Evolutionary conservation across 2,888 invertebrate species (phyloP), one percentile per base, ranked within the genome.

Genomic region (Chaetoderma sp.): DNA sequence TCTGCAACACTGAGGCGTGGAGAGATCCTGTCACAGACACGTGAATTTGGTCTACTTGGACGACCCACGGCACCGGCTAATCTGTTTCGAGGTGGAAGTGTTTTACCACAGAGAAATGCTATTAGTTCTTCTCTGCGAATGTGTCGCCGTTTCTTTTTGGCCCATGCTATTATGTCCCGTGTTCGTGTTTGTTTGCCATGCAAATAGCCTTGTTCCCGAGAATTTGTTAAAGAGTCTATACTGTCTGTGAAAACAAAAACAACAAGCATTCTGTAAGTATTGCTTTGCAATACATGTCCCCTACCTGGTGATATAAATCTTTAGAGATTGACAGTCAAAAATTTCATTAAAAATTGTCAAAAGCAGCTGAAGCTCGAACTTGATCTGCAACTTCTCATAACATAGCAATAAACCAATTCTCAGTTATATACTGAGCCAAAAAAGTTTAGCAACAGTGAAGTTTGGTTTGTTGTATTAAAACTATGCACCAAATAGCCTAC

Each of bases 161-260:
- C 92, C 93, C 93, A 93, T 78, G 91, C 91, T 76, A 93, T 89
- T 78, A 93, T 86, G 87, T 93, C 93, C 84, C 90, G 90, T 80
- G 91, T 92, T 79, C 92, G 89, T 83, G 91, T 90, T 83, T 93
- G 92, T 83, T 90, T 90, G 67, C 93, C 93, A 83, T 89, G 90
- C 81, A 93, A 92, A 74, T 90, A 87, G 44, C 92, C 92, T 77
- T 91, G 83, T 75, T 93, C 93, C 78, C 90, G 90, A 75, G 91
- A 90, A 78, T 90, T 89, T 78, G 90, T 89, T 77, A 92, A 88
- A 71, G 90, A 90, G 80, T 93, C 93, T 81, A 91, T 89, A 62
- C 93, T 92, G 87, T 93, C 93, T 93, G 84, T 54, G 68, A 60
- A 39, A 25, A 13, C 58, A 6, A 33, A 45, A 45, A 23, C 45